Conservation (phyloP, 1,140 invertebrate species). For the Nymphalis io region DNA sequence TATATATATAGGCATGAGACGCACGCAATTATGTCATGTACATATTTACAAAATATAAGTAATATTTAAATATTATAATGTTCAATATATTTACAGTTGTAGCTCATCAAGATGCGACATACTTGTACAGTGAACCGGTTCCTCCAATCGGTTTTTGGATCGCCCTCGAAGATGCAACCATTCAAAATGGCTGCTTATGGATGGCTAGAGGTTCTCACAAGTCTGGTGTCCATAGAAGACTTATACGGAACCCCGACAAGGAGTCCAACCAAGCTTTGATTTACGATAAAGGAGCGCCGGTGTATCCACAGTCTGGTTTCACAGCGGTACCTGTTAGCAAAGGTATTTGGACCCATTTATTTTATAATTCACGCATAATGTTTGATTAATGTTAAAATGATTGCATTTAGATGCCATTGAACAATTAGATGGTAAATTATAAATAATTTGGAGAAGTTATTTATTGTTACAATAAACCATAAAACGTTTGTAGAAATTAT, state of each 20-base stretch:
- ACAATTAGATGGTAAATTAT: no score
- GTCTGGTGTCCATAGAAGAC: constrained; percentile 87
- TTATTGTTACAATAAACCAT: no score
- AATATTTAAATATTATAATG: not conserved
- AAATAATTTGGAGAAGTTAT: no score
- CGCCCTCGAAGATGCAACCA: constrained; percentile 94
- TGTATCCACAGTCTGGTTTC: constrained; percentile 90
- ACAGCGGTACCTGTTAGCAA: constrained; percentile 85
- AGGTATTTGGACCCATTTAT: constrained; percentile 45
- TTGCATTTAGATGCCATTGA: no score
- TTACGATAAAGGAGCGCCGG: constrained; percentile 84
- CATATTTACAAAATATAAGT: no score
- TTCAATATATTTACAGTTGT: constrained; percentile 81
- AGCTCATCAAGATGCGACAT: constrained; percentile 94
- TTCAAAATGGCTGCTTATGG: constrained; percentile 97
- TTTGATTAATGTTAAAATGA: no score
- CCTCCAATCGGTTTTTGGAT: constrained; percentile 95
- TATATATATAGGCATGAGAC: no score
- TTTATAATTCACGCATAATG: not conserved
- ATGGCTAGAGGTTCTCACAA: constrained; percentile 95
- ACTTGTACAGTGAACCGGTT: constrained; percentile 89
- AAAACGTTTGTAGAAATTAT: no score
- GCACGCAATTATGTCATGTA: no score
- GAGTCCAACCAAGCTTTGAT: constrained; percentile 82
- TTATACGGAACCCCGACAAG: constrained; percentile 85